Evolutionary conservation across 2,797 vertebrate species (phyloP).

Genomic region (Euthynnus affinis): DNA sequence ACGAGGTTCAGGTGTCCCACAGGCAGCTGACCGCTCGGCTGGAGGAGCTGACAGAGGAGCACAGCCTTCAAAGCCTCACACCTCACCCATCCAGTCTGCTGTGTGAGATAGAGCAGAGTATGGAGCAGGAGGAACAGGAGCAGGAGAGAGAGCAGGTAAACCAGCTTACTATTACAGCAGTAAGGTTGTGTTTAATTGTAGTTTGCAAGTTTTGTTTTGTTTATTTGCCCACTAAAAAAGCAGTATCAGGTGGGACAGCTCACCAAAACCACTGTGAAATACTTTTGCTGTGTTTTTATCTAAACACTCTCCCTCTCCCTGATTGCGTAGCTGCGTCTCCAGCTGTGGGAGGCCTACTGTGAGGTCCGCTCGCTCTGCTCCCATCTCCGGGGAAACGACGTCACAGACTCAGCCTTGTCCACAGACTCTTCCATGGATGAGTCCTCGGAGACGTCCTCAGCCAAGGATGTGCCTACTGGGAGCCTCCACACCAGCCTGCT

Average conservation of each 20-base stretch:
- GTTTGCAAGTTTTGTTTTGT: too few species aligned
- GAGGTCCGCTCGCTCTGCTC: constrained; percentile 96
- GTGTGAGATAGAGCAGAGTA: constrained; percentile 98
- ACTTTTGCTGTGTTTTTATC: not conserved
- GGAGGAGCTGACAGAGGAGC: constrained; percentile 93
- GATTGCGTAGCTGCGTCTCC: constrained; percentile 89
- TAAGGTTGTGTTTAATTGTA: not conserved
- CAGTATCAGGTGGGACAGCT: not conserved
- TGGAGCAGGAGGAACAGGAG: constrained; percentile 98
- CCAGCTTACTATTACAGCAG: not conserved
- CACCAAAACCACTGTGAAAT: not conserved
- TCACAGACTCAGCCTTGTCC: constrained; percentile 95
- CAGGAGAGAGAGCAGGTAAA: constrained; percentile 97
- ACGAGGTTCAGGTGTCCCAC: constrained; percentile 92
- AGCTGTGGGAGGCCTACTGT: constrained; percentile 97
- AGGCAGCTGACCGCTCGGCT: constrained; percentile 91
- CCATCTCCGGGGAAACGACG: constrained; percentile 94
- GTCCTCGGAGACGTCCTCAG: constrained; percentile 96
- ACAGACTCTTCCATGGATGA: constrained; percentile 98
- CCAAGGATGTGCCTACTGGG: constrained; percentile 94
- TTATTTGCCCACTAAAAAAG: too few species aligned
- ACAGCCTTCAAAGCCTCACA: constrained; percentile 91
- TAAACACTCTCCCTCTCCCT: not conserved
- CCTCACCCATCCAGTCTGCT: constrained; percentile 92
- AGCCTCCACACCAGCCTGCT: constrained; percentile 93